Evolutionary conservation across 30 jellyfish, hydroid and myxozoan species (phyloP).

Genomic region (Sanderia malayensis): DNA sequence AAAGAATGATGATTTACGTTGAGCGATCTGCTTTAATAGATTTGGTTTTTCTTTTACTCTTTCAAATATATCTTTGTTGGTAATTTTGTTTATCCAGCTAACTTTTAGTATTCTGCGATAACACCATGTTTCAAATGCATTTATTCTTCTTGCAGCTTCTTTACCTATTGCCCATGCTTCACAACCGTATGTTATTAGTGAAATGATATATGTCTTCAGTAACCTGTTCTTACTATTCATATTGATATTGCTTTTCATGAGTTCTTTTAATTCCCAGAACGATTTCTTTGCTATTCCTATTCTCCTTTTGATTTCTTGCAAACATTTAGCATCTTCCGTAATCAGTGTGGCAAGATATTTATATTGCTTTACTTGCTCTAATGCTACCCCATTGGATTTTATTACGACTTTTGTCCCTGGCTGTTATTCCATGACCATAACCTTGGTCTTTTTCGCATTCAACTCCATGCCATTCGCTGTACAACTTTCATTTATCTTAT

Average conservation of each 20-base stretch:
- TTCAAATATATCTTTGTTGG: constrained; percentile 3
- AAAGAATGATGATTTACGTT: constrained; percentile 31
- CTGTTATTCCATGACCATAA: constrained; percentile 5
- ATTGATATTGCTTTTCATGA: constrained; percentile 18
- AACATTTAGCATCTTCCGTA: constrained; percentile 22
- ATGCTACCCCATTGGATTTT: constrained; percentile 36
- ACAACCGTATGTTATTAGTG: constrained; percentile 38
- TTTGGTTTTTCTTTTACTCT: not conserved
- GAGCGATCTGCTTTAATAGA: constrained; percentile 19
- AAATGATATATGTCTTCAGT: constrained; percentile 20
- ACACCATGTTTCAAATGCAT: constrained; percentile 48
- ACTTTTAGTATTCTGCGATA: constrained; percentile 32
- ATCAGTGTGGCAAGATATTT: constrained; percentile 32
- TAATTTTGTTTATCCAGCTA: constrained; percentile 28
- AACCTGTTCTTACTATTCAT: constrained; percentile 24
- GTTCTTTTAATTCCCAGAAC: constrained; percentile 30
- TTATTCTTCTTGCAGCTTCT: constrained; percentile 37
- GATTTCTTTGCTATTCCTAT: constrained; percentile 45
- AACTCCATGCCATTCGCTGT: constrained; percentile 24
- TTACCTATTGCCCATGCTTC: constrained; percentile 51
- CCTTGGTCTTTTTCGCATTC: constrained; percentile 18
- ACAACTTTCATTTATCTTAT: constrained; percentile 11
- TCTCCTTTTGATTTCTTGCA: constrained; percentile 37
- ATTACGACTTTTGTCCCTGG: constrained; percentile 20
- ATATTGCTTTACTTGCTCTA: constrained; percentile 38